Conservation (phyloP, 2,888 invertebrate genomes). For the Chelonus formosanus region DNA sequence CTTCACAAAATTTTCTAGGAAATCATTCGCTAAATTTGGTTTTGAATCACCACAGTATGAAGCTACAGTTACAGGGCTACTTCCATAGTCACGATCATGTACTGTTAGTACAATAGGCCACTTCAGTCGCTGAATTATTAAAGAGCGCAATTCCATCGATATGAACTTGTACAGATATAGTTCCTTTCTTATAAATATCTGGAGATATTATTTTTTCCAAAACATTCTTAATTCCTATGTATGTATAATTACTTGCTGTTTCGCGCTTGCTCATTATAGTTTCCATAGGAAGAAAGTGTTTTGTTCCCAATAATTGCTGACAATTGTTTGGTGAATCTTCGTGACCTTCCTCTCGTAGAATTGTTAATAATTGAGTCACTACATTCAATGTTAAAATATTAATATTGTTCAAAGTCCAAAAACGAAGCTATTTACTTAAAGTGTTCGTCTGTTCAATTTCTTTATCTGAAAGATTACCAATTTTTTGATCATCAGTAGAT, state of each 20-base stretch:
- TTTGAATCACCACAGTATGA: conserved; percentile 27
- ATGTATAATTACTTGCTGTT: background rate
- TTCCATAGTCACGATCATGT: background rate
- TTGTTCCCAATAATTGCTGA: conserved; percentile 6
- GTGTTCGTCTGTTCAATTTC: no score
- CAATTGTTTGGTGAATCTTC: conserved; percentile 2
- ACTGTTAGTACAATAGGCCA: conserved; percentile 16
- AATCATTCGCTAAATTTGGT: conserved; percentile 14
- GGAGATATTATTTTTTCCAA: background rate
- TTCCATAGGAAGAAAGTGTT: background rate
- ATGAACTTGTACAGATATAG: background rate
- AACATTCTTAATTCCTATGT: conserved; percentile 2
- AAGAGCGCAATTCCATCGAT: conserved; percentile 6
- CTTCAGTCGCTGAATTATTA: background rate
- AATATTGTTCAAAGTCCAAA: conserved; percentile 10
- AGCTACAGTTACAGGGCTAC: conserved; percentile 9
- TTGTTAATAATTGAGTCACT: conserved; percentile 39
- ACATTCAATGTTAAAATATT: background rate
- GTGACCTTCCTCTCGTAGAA: conserved; percentile 24
- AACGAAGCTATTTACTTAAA: background rate
- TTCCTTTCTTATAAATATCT: background rate
- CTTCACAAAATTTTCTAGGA: conserved; percentile 21
- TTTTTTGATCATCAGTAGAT: no score
- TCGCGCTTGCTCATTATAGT: background rate
- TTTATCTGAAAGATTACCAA: no score